Evolutionary conservation across 2,888 invertebrate genomes (phyloP), one percentile per base, ranked within the genome.

Genomic region (Oscheius sp.): DNA sequence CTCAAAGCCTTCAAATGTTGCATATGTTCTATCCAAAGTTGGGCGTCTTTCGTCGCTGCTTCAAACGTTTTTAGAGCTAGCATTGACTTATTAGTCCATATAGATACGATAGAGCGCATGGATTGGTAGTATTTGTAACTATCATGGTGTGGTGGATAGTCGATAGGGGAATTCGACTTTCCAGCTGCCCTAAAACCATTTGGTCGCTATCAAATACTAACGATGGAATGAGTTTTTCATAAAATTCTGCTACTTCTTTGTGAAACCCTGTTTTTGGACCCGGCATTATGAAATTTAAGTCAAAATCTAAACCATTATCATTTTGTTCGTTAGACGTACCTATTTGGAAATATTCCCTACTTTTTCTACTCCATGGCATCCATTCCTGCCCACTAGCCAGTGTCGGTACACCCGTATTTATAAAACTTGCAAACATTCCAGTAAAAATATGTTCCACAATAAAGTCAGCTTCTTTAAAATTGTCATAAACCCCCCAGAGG

Each of bases 361-460:
- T 62, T 24, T 65, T 45, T 14, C 17, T 17, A 3, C 51, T 44
- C 24, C 67, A 74, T 24, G 14, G 32, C 45, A 38, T 6, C 74
- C 72, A 72, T 54, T 33, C 36, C 54, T 20, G 54, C 20, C 54
- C 54, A 26, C 59, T 51, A 20, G 68, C 59, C n/a, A 67, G 64
- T 1, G 41, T 22, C 17, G 74, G 74, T 54, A 68, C 45, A 17
- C 57, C 67, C 14, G 49, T 61, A 45, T 72, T 74, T 22, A 74
- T 41, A 50, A 74, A 74, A 62, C 68, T 56, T 1, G 74, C 70
- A 22, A 71, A 56, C 30, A 74, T 45, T 61, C 74, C 72, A 1
- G 64, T 26, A 44, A 68, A 74, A n/a, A 72, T 56, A 12, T 32
- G 28, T 28, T 74, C 74, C 33, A 74, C 68, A 0, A 22, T 44